A percentile compares a stretch with the other conserved stretches of the same genome.
Conservation (phyloP, 2,797 vertebrate species). For the Anguilla megastoma region DNA sequence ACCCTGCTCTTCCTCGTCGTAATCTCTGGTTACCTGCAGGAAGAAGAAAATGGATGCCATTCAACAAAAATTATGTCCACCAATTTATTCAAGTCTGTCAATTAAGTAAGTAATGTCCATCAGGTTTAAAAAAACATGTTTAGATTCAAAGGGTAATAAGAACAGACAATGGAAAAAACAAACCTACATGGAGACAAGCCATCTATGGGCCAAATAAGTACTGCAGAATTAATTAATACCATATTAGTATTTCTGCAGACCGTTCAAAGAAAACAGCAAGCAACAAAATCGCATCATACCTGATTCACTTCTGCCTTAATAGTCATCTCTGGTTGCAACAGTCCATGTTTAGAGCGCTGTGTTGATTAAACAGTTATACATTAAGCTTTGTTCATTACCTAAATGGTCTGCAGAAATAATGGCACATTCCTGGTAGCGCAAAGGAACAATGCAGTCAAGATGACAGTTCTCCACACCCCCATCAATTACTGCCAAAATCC, state of each 20-base stretch:
- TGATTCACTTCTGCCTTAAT: slow-evolving; percentile 30
- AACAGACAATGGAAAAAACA: background rate
- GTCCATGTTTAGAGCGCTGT: slow-evolving; percentile 35
- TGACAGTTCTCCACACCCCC: background rate
- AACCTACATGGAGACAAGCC: background rate
- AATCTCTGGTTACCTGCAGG: slow-evolving; percentile 93
- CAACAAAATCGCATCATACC: slow-evolving; percentile 36
- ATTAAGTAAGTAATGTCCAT: background rate
- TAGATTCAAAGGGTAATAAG: background rate
- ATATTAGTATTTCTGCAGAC: slow-evolving; percentile 31
- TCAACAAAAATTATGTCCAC: background rate
- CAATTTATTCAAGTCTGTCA: background rate
- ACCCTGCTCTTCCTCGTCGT: slow-evolving; percentile 96
- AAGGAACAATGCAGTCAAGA: background rate
- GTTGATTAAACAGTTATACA: slow-evolving; percentile 35
- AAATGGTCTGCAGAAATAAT: slow-evolving; percentile 37
- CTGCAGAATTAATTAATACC: slow-evolving; percentile 6
- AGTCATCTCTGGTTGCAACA: slow-evolving; percentile 33
- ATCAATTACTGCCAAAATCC: background rate
- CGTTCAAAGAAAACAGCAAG: background rate
- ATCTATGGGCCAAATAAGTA: slow-evolving; percentile 1
- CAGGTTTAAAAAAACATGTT: background rate
- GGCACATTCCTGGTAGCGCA: background rate
- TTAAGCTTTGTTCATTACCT: slow-evolving; percentile 29
- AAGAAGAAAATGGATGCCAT: background rate